Base-by-base conservation (phyloP, 30 jellyfish, hydroid and myxozoan genomes). In the Turritopsis rubra region DNA sequence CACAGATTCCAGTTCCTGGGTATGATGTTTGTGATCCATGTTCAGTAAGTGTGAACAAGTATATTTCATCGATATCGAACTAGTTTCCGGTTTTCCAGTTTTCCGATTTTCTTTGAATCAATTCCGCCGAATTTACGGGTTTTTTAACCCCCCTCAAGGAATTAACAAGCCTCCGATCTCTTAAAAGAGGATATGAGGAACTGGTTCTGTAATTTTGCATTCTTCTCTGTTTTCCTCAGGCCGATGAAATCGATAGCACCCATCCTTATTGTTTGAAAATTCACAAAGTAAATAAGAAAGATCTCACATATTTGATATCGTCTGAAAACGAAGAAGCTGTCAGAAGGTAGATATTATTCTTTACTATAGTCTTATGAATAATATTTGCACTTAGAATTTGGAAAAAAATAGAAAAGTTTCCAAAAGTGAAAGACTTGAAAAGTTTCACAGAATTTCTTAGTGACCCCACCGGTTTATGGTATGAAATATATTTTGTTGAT, bases 1-100 rank as follows among this genome's bases (percentile, higher is more conserved):
- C 71, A 83, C 85, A 95, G 22, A 71, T 93, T 8, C 91, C 98
- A 18, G 85, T 93, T 66, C 98, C 98, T 65, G 98, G 98, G 29
- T 93, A 71, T 52, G 54, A 90, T 8, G 93, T 93, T 29, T 54
- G 86, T 24, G 82, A 85, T 41, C 90, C 89, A 1, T 19, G 53
- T 19, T 87, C 86, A 20, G 96, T 88, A 80, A 52, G 96, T 89
- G 1, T 53, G 7, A 28, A 26, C 7, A 16, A 0, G 0, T 29
- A 9, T 53, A n/a, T n/a, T n/a, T n/a, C n/a, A n/a, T n/a, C n/a
- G n/a, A n/a, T n/a, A n/a, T n/a, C n/a, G n/a, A n/a, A n/a, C n/a
- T n/a, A n/a, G n/a, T n/a, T n/a, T n/a, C n/a, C n/a, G n/a, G n/a
- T n/a, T n/a, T n/a, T n/a, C n/a, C n/a, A n/a, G n/a, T n/a, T n/a